phyloP scores from a whole-genome alignment of 2,888 invertebrate species.

The Drosophila atroscutellata region DNA sequence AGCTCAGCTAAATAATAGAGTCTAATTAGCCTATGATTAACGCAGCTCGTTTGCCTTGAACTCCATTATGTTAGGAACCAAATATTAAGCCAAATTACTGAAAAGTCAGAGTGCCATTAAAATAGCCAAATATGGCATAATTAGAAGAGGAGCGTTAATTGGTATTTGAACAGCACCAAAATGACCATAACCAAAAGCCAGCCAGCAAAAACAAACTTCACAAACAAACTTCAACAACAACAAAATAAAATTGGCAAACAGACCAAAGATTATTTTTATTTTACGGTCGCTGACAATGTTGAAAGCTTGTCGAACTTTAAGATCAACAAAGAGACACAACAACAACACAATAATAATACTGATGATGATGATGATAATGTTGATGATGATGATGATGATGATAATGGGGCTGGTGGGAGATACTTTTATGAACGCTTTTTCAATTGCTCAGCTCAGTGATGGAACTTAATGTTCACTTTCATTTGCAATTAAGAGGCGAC shows the following conservation, averaged over 20 bases:
- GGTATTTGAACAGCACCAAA: slow-evolving; percentile 48
- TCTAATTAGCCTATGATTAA: slow-evolving; percentile 20
- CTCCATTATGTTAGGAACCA: slow-evolving; percentile 21
- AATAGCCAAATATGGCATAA: slow-evolving; percentile 55
- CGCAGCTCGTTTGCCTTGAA: slow-evolving; percentile 31
- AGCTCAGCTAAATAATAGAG: not conserved
- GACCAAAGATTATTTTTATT: slow-evolving; percentile 41
- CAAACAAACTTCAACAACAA: slow-evolving; percentile 15
- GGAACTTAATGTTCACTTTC: slow-evolving; percentile 61
- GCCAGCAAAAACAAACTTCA: slow-evolving; percentile 3
- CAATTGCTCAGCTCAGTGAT: slow-evolving; percentile 44
- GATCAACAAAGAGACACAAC: slow-evolving; percentile 35
- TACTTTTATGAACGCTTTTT: slow-evolving; percentile 35
- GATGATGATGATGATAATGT: not conserved
- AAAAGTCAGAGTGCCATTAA: slow-evolving; percentile 36
- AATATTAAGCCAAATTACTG: slow-evolving; percentile 11
- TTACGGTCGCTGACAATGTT: slow-evolving; percentile 40
- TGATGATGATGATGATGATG: slow-evolving; percentile 8
- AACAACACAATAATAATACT: slow-evolving; percentile 4
- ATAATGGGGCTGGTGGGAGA: slow-evolving; percentile 38
- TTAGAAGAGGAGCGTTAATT: slow-evolving; percentile 60
- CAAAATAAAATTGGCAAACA: slow-evolving; percentile 47
- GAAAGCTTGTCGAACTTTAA: slow-evolving; percentile 54
- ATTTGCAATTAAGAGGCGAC: slow-evolving; percentile 60
- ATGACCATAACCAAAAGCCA: slow-evolving; percentile 33